Base-by-base conservation (phyloP, 2,888 invertebrate species). In the Caenorhabditis angaria region DNA sequence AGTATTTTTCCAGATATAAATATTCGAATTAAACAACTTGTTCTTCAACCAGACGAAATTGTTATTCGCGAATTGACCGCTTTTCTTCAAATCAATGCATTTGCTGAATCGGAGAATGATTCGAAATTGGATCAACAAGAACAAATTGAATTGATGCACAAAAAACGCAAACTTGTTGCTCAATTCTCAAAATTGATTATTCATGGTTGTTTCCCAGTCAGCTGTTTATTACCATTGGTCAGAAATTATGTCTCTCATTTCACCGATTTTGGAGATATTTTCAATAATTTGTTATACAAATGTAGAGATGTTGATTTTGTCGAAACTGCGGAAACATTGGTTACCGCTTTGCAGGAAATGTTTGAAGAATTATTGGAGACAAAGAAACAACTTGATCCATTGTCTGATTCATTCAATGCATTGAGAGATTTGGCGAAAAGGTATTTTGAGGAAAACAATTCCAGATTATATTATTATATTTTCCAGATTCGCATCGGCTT, bases 241-340 rank as follows among this genome's bases (percentile, higher is more conserved):
- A 95, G 95, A 88, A 94, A 97, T 88, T 99, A 99, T 89, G 94
- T 96, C 70, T 95, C 94, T 91, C 96, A 94, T 88, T 96, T 96
- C 89, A 95, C 95, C 88, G 96, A 97, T 89, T 97, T 96, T 89
- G 97, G 97, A 59, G 97, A 97, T 89, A 97, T 97, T 93, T 90
- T 99, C 81, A 99, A 99, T 90, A 93, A 94, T 41, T 96, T 97
- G 12, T 90, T 99, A 83, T 94, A 94, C 83, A 97, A 97, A 90
- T 94, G 96, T 14, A 91, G 97, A 80, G 99, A 99, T 90, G 95
- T 97, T 83, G 96, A 96, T 90, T 97, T 96, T 90, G 93, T 95
- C 50, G 93, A 93, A 88, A 97, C 96, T 89, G 95, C 97, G 8
- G 91, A 95, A 79, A 96, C 95, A 2, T 93, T 99, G 92, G 92